Evolutionary conservation across 2,113 vertebrate species (phyloP).

Genomic region (Sceloporus tristichus): DNA sequence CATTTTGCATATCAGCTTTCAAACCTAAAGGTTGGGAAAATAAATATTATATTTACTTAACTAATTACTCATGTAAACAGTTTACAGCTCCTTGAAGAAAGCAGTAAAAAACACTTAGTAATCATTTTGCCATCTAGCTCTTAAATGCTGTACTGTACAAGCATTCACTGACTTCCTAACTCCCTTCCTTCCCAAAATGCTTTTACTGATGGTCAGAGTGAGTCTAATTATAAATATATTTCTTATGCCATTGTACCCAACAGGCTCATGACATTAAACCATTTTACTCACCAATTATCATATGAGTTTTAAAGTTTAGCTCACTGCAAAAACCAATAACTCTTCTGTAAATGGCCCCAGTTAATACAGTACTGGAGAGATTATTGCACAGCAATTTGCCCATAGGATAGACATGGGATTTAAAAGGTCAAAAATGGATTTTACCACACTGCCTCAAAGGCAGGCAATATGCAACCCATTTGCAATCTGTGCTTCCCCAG

Average conservation of each 20-base stretch:
- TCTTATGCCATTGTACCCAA: slow-evolving; percentile 23
- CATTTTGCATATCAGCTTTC: slow-evolving; percentile 25
- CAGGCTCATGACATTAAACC: background rate
- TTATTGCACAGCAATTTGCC: no score
- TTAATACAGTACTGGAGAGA: no score
- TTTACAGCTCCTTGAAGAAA: slow-evolving; percentile 41
- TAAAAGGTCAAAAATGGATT: no score
- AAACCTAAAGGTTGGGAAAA: slow-evolving; percentile 36
- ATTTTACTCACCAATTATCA: slow-evolving; percentile 5
- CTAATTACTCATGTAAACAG: slow-evolving; percentile 54
- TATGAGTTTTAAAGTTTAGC: slow-evolving; percentile 9
- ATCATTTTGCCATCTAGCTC: slow-evolving; percentile 28
- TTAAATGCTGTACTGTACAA: slow-evolving; percentile 17
- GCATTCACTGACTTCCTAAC: slow-evolving; percentile 32
- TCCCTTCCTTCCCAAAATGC: background rate
- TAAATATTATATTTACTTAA: slow-evolving; percentile 39
- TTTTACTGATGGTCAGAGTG: slow-evolving; percentile 10
- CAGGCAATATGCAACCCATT: no score
- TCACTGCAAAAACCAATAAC: background rate
- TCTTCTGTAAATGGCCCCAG: background rate
- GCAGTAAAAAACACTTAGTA: slow-evolving; percentile 19
- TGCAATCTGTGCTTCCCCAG: no score
- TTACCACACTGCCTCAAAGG: no score
- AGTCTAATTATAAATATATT: slow-evolving; percentile 25
- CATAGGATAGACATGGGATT: no score